Evolutionary conservation across 1,140 invertebrate species (phyloP), one percentile per base, ranked within the genome.

Genomic region (Drosophila pachea): DNA sequence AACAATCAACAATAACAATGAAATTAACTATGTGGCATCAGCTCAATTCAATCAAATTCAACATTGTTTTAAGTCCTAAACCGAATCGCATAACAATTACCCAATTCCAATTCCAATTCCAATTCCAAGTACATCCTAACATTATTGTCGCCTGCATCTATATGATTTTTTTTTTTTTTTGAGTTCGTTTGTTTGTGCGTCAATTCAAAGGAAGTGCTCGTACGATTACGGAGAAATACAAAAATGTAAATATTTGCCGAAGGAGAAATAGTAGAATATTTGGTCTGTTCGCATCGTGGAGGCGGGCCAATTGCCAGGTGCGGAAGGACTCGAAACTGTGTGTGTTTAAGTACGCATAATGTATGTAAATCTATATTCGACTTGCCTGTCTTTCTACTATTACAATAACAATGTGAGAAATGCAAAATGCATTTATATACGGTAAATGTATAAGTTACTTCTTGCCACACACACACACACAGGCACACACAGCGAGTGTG

Each of bases 121-220:
- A 69, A 73, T 69, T 78, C 56, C 72, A 49, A 77, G 35, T 83
- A 74, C 71, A 38, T 73, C 68, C 64, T 71, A 79, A 79, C 69
- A 71, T 84, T 84, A 84, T 84, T 84, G 79, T 84, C 79, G 73
- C 74, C 79, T 76, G 79, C 69, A 64, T 67, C 60, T 35, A 16
- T 38, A 33, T 65, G 49, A 56, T 12, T 31, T 53, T 62, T 22
- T 22, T 22, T 22, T 22, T 9, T 31, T 53, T 62, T 22, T 48
- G 8, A 5, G 11, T 68, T 43, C 32, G 8, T 38, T 56, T 35
- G 48, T 48, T 0, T 43, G 56, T 78, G 68, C 76, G 49, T 72
- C 76, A 72, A 68, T 60, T 75, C 60, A 62, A 49, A 29, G n/a
- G 42, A 52, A 33, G 54, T 76, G 74, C 54, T 22, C 45, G 36